Percentiles rank a stretch among this genome's conserved stretches.
Evolutionary conservation across 1,140 invertebrate genomes (phyloP).

Genomic region (Maconellicoccus hirsutus): DNA sequence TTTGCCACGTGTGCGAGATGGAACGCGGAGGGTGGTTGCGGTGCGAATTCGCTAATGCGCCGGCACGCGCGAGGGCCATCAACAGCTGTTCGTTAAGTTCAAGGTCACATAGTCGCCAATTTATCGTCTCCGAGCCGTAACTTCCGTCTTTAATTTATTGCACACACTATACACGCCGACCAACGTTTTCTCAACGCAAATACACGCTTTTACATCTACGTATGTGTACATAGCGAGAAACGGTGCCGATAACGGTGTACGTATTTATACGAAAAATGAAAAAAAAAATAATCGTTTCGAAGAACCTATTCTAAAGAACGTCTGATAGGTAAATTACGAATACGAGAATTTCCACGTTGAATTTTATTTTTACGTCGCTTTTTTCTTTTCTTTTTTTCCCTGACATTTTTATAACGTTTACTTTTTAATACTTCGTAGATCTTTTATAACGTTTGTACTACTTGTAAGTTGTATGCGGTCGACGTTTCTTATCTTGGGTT

Average conservation of each 20-base stretch:
- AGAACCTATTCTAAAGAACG: too few relatives aligned
- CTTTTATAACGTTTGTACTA: too few relatives aligned
- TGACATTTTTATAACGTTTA: too few relatives aligned
- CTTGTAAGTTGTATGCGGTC: neutral
- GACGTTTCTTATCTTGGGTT: neutral
- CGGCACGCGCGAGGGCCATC: slow-evolving; percentile 16
- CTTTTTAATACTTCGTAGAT: too few relatives aligned
- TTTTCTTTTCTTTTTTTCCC: too few relatives aligned
- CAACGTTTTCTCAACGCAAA: neutral
- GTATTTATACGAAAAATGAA: neutral
- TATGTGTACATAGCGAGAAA: neutral
- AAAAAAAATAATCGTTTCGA: too few relatives aligned
- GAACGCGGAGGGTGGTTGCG: slow-evolving; percentile 13
- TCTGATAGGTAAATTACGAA: too few relatives aligned
- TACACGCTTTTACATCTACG: too few relatives aligned
- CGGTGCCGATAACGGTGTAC: neutral
- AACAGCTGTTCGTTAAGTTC: slow-evolving; percentile 22
- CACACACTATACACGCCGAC: neutral
- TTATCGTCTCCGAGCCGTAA: slow-evolving; percentile 20
- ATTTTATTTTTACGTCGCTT: too few relatives aligned
- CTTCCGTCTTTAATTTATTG: slow-evolving; percentile 22
- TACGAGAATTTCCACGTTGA: too few relatives aligned
- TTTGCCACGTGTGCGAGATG: neutral
- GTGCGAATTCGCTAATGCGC: slow-evolving; percentile 17
- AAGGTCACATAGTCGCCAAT: slow-evolving; percentile 20